Evolutionary conservation across 2,888 invertebrate genomes (phyloP).

Genomic region (Perizoma affinitatum): DNA sequence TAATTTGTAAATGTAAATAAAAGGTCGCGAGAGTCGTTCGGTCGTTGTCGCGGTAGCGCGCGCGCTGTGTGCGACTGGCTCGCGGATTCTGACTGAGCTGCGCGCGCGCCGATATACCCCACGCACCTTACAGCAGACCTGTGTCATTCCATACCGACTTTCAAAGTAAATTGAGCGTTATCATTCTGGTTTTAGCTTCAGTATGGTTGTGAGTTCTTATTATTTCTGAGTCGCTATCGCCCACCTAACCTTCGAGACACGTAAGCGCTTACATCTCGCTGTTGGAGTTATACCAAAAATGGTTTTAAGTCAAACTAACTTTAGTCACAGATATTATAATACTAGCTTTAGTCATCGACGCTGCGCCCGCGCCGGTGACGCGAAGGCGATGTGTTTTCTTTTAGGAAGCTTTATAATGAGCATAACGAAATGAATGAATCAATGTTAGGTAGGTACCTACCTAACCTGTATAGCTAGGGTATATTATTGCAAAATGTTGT

Average conservation of each 20-base stretch:
- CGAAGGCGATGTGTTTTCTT: slow-evolving; percentile 9
- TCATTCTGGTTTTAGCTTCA: not conserved
- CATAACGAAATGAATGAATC: not conserved
- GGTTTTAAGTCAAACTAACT: slow-evolving; percentile 64
- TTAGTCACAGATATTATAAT: slow-evolving; percentile 41
- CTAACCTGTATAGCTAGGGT: too few relatives aligned
- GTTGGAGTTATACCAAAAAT: slow-evolving; percentile 79
- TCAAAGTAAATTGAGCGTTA: slow-evolving; percentile 20
- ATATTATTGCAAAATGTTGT: too few relatives aligned
- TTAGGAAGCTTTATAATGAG: slow-evolving; percentile 2
- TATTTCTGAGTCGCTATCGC: slow-evolving; percentile 47
- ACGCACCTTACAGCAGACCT: slow-evolving; percentile 34
- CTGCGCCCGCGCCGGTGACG: slow-evolving; percentile 2
- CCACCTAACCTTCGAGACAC: slow-evolving; percentile 76
- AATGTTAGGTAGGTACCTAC: not conserved
- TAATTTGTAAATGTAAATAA: slow-evolving; percentile 48
- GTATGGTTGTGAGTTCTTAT: not conserved
- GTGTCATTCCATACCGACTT: slow-evolving; percentile 27
- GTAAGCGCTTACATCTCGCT: slow-evolving; percentile 78
- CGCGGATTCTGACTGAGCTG: slow-evolving; percentile 73
- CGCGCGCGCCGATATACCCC: slow-evolving; percentile 46
- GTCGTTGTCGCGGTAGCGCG: slow-evolving; percentile 74
- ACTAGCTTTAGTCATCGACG: slow-evolving; percentile 51
- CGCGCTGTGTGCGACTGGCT: slow-evolving; percentile 76
- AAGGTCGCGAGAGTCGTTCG: slow-evolving; percentile 81